Conservation (phyloP, 2,888 invertebrate genomes). For the Biston betularia region DNA sequence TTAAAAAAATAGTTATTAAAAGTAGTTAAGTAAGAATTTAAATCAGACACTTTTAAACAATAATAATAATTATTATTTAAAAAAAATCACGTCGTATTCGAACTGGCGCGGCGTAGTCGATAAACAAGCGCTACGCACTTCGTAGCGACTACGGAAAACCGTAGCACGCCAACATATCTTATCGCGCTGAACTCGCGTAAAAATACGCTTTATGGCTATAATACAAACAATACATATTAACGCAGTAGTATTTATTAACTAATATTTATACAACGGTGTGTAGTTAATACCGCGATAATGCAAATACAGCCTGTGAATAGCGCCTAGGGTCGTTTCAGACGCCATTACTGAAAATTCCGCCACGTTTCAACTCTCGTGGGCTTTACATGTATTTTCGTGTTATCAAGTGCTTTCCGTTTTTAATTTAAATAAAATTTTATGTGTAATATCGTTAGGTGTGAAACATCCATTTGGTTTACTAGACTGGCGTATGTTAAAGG, state of each 20-base stretch:
- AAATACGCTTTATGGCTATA: conserved; percentile 21
- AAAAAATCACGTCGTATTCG: conserved; percentile 22
- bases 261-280: conserved; percentile 45
- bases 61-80: too few relatives aligned
- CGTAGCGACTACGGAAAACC: conserved; percentile 38
- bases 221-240: conserved; percentile 2
- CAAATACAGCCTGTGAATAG: conserved; percentile 69
- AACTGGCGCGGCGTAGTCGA: conserved; percentile 33
- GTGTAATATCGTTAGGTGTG: conserved; percentile 48
- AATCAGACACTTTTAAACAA: not conserved
- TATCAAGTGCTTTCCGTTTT: conserved; percentile 65
- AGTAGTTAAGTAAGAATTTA: too few relatives aligned
- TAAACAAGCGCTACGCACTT: conserved; percentile 33
- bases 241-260: conserved; percentile 32
- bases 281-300: conserved; percentile 75
- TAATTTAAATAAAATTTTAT: conserved; percentile 65
- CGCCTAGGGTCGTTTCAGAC: conserved; percentile 61
- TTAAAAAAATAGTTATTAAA: too few relatives aligned
- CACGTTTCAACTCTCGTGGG: conserved; percentile 66
- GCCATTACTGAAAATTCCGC: conserved; percentile 74
- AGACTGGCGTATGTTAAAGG: conserved; percentile 39
- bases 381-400: conserved; percentile 67
- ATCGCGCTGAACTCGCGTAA: conserved; percentile 21
- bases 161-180: conserved; percentile 38
- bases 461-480: conserved; percentile 44